Evolutionary conservation across 2,888 invertebrate species (phyloP).

Genomic region (Ferdinandea cuprea): DNA sequence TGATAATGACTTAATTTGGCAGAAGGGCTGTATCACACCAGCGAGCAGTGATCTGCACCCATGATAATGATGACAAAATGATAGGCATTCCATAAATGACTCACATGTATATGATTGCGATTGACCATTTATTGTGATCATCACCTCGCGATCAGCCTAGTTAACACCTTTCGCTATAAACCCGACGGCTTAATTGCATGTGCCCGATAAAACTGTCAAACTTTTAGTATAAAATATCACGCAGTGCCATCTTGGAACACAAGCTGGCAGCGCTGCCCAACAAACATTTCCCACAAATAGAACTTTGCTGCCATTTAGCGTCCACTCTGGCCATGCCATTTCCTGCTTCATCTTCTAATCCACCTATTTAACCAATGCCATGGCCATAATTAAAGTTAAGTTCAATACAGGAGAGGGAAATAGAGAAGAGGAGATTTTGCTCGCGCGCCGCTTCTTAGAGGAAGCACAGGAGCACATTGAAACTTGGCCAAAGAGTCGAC

Average conservation of each 20-base stretch:
- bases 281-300: constrained; percentile 27
- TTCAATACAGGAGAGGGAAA: constrained; percentile 49
- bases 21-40: neutral
- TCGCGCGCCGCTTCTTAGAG: constrained; percentile 3
- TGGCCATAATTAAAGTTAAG: constrained; percentile 71
- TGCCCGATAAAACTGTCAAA: constrained; percentile 66
- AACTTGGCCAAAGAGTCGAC: constrained; percentile 27
- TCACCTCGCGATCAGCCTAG: constrained; percentile 42
- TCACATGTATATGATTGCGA: neutral
- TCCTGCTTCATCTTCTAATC: constrained; percentile 68
- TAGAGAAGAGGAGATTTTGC: neutral
- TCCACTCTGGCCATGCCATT: constrained; percentile 45
- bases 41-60: neutral
- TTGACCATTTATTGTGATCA: constrained; percentile 50
- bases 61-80: neutral
- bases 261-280: constrained; percentile 1
- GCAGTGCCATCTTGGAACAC: constrained; percentile 44
- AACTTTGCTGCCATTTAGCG: constrained; percentile 16
- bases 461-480: neutral
- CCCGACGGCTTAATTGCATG: constrained; percentile 58
- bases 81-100: neutral
- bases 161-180: constrained; percentile 61
- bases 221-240: constrained; percentile 49
- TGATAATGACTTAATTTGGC: constrained; percentile 36
- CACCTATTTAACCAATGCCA: constrained; percentile 73